Base-by-base conservation (phyloP, 2,113 vertebrate genomes). In the Centropristis striata region DNA sequence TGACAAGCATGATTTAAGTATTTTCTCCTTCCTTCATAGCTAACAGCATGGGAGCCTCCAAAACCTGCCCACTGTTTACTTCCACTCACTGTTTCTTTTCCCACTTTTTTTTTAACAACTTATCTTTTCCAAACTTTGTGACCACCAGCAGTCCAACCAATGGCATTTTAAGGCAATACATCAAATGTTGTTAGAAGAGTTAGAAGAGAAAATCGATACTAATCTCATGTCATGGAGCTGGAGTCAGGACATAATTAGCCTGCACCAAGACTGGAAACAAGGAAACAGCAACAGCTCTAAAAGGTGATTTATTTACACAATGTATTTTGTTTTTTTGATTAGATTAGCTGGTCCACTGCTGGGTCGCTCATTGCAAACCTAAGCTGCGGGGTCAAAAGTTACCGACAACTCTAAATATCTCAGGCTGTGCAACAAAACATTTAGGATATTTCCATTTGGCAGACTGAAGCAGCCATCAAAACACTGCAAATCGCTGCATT, bases 1-100 rank as follows among this genome's bases (percentile, higher is more conserved):
- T 60, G 71, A 72, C 42, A 54, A 28, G 59, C 57, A 59, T 57
- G 28, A 72, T 68, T 61, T 14, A 54, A 73, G 61, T 28, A 32
- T 42, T 59, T 77, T 80, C 32, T 68, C 15, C 46, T 69, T 37
- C 80, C 18, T 69, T 64, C 28, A 21, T 32, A 21, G 51, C 37
- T 4, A 49, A 61, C 53, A 70, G 54, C 76, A 28, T 18, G 18
- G 28, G 51, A 9, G 12, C 55, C 54, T 36, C 14, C 27, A 50
- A n/a, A n/a, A 14, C 21, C 49, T 41, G 12, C 14, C 1, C 0
- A 13, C 37, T 55, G n/a, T 68, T 53, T 20, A 32, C 41, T 37
- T 27, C 41, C 11, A 18, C 25, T 60, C 15, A 23, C 16, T 4
- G 16, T 71, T 71, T 55, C 27, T 39, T 16, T 21, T 64, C 37